Conservation (phyloP, 2,113 vertebrate genomes). For the Erythrolamprus reginae region DNA sequence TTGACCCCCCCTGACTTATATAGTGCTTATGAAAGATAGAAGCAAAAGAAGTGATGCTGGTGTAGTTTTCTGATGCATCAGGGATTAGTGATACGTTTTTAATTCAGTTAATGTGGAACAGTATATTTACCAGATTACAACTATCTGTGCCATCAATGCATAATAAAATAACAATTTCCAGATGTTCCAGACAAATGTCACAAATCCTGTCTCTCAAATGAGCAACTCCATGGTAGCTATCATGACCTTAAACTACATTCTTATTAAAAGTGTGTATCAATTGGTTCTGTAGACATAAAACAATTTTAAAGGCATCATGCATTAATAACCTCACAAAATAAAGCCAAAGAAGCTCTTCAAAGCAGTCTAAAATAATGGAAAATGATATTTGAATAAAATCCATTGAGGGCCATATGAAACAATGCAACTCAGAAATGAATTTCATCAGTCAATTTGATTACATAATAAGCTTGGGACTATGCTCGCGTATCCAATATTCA, state of each 20-base stretch:
- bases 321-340: neutral
- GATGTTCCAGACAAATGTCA: neutral
- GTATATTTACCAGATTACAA: neutral
- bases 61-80: neutral
- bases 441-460: neutral
- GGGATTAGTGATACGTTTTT: neutral
- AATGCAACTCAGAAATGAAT: neutral
- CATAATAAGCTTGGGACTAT: neutral
- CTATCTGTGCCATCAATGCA: neutral
- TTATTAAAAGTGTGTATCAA: neutral
- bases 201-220: neutral
- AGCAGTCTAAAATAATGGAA: neutral
- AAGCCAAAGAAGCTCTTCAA: neutral
- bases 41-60: neutral
- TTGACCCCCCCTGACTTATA: neutral
- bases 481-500: neutral
- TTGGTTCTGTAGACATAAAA: neutral
- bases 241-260: neutral
- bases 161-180: neutral
- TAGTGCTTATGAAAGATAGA: neutral
- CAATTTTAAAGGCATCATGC: neutral
- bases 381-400: neutral
- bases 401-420: neutral
- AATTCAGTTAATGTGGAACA: neutral
- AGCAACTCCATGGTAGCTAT: neutral